Evolutionary conservation across 92 coral and sea anemone species (phyloP).

Genomic region (Porites evermanni): DNA sequence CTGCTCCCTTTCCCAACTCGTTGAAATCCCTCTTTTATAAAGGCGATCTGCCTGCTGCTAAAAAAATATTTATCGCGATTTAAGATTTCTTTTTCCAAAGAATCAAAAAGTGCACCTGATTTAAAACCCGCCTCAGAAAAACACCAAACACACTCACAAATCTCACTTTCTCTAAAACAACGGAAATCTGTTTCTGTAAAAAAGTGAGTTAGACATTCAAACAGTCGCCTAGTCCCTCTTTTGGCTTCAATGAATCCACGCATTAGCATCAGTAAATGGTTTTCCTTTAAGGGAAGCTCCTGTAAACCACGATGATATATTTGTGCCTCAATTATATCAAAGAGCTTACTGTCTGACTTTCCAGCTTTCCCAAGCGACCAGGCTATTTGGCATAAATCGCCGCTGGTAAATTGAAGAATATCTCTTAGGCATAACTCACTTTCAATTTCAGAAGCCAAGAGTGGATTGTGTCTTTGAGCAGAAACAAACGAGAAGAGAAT

Average conservation of each 20-base stretch:
- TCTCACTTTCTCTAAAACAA: neutral
- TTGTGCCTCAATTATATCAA: neutral
- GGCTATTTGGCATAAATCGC: constrained; percentile 3
- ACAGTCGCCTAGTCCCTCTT: neutral
- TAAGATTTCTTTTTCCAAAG: constrained; percentile 17
- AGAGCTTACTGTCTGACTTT: neutral
- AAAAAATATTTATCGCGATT: neutral
- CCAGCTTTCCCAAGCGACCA: constrained; percentile 16
- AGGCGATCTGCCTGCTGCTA: neutral
- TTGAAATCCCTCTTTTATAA: constrained; percentile 1
- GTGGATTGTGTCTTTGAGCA: neutral
- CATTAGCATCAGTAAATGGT: neutral
- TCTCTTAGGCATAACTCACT: neutral
- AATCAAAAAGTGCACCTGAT: neutral
- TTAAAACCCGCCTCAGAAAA: neutral
- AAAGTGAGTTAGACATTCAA: neutral
- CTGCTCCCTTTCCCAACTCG: constrained; percentile 1
- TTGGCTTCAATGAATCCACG: constrained; percentile 24
- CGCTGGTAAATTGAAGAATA: neutral
- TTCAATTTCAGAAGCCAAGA: neutral
- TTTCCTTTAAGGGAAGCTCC: neutral
- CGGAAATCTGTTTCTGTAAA: neutral
- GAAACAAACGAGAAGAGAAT: neutral
- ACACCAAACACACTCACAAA: constrained; percentile 27
- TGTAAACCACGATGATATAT: neutral